phyloP scores from a whole-genome alignment of 1,140 invertebrate species.

The Neodiprion lecontei region DNA sequence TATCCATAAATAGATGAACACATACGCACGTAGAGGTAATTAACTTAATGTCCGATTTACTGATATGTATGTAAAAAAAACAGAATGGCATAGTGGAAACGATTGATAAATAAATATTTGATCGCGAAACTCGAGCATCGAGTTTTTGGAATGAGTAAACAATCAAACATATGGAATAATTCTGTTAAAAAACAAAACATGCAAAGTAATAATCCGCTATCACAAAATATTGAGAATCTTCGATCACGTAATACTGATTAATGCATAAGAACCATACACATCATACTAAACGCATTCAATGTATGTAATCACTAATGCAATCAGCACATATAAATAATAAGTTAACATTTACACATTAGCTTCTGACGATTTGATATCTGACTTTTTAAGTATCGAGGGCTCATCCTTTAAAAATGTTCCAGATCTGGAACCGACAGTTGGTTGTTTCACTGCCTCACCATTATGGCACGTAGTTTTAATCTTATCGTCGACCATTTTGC shows the following conservation, averaged over 20 bases:
- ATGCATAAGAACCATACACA: neutral
- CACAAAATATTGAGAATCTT: no score
- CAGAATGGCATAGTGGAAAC: no score
- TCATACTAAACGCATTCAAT: neutral
- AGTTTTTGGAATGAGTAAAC: neutral
- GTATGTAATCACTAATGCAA: slow-evolving; percentile 8
- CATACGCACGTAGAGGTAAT: no score
- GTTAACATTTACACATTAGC: slow-evolving; percentile 45
- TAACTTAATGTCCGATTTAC: no score
- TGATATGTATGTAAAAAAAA: no score
- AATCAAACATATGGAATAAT: neutral
- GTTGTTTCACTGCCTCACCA: slow-evolving; percentile 46
- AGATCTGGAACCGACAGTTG: slow-evolving; percentile 65
- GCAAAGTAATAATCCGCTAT: no score
- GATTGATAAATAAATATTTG: no score
- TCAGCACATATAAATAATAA: neutral
- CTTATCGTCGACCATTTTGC: slow-evolving; percentile 43
- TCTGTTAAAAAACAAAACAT: no score
- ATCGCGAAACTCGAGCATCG: no score
- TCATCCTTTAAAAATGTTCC: slow-evolving; percentile 79
- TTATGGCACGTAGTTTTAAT: slow-evolving; percentile 49
- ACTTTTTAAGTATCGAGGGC: slow-evolving; percentile 64
- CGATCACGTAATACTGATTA: no score
- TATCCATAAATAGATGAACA: no score
- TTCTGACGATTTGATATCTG: slow-evolving; percentile 55